A percentile compares a stretch with the other conserved stretches of the same genome.
Conservation (phyloP, 2,113 vertebrate species). For the Chamaetylas fuelleborni region DNA sequence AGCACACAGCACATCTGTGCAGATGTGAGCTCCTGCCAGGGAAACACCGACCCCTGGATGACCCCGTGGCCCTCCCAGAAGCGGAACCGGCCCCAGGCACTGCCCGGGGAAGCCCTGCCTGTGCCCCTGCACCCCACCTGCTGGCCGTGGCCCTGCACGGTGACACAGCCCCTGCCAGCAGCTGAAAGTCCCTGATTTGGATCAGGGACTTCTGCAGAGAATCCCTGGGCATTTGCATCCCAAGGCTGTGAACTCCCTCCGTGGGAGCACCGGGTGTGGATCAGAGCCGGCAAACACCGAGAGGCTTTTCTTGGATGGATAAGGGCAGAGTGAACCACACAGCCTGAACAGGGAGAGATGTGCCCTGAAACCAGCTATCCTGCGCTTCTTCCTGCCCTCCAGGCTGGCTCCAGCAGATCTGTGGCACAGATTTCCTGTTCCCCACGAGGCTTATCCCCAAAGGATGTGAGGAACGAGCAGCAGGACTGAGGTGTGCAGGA, state of each 20-base stretch:
- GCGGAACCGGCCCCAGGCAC: not conserved
- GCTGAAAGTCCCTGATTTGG: not conserved
- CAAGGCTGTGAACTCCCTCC: not conserved
- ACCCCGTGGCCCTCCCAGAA: slow-evolving; percentile 11
- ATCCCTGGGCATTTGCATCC: not conserved
- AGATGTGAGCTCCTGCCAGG: slow-evolving; percentile 63
- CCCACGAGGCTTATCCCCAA: fast-evolving
- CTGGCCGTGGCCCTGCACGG: not conserved
- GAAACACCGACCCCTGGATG: slow-evolving; percentile 46
- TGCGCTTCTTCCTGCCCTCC: not conserved
- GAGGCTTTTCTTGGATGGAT: fast-evolving
- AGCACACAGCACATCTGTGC: slow-evolving; percentile 47
- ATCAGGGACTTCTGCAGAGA: not conserved
- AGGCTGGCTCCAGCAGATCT: not conserved
- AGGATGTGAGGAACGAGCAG: not conserved
- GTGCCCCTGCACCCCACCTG: not conserved
- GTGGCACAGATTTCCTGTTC: not conserved
- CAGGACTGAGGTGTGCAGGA: not conserved
- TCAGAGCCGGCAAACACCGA: not conserved
- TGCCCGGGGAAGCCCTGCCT: not conserved
- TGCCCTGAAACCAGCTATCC: not conserved
- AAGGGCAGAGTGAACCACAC: not conserved
- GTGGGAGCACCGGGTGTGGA: fast-evolving
- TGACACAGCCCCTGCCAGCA: not conserved
- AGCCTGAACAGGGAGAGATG: fast-evolving